A percentile compares a stretch with the other conserved stretches of the same genome.
Conservation (phyloP, 2,113 vertebrate species). For the Physeter macrocephalus region DNA sequence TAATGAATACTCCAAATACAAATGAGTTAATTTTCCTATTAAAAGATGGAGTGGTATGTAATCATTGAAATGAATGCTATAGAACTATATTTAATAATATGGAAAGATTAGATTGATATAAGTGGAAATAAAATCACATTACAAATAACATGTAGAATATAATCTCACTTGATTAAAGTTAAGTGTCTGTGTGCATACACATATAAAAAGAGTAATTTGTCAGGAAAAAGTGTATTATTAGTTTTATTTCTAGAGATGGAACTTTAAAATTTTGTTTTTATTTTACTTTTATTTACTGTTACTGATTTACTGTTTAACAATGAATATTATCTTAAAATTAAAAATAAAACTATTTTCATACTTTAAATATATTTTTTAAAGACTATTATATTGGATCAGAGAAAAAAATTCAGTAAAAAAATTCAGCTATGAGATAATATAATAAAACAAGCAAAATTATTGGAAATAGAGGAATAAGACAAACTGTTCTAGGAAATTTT, state of each 20-base stretch:
- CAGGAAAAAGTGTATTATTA: background rate
- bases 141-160: background rate
- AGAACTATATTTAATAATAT: background rate
- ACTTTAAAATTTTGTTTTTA: background rate
- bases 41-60: background rate
- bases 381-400: background rate
- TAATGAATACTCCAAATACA: background rate
- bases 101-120: background rate
- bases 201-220: background rate
- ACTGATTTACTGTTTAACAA: background rate
- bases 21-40: background rate
- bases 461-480: background rate
- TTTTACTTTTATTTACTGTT: slow-evolving; percentile 12
- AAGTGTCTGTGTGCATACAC: background rate
- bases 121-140: background rate
- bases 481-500: background rate
- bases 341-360: background rate
- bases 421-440: background rate
- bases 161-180: background rate
- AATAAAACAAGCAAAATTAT: background rate
- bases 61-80: background rate
- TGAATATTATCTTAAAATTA: background rate
- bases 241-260: background rate
- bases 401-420: background rate
- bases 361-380: slow-evolving; percentile 4